Conservation (phyloP, 2,888 invertebrate genomes). For the Notodonta ziczac region DNA sequence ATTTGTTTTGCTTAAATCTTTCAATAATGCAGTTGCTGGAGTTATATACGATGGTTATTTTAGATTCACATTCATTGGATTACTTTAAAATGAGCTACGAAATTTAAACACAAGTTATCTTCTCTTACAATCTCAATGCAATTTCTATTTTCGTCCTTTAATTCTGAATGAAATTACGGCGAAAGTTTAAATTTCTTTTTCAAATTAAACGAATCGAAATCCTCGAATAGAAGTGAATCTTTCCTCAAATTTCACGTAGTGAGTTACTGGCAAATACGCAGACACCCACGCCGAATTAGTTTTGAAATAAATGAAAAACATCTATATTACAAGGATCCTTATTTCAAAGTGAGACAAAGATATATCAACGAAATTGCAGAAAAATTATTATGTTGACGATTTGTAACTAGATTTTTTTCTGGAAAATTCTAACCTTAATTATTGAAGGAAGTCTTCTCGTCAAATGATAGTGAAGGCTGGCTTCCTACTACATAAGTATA, state of each 20-base stretch:
- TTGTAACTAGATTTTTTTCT: no score
- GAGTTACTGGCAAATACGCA: conserved; percentile 18
- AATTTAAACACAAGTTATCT: no score
- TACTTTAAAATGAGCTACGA: no score
- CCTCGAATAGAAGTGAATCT: conserved; percentile 9
- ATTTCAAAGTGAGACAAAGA: not conserved
- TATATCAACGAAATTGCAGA: not conserved
- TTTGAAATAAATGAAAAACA: conserved; percentile 21
- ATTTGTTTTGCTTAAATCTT: not conserved
- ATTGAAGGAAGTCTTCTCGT: no score
- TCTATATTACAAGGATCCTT: conserved; percentile 14
- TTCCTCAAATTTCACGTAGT: conserved; percentile 20
- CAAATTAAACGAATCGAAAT: conserved; percentile 16
- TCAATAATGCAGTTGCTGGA: not conserved
- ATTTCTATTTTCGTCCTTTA: not conserved
- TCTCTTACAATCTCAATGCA: not conserved
- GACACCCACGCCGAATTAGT: conserved; percentile 17
- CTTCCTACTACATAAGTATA: no score
- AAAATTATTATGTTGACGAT: no score
- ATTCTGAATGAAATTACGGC: not conserved
- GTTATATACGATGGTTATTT: no score
- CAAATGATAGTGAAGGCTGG: no score
- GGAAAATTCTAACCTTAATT: no score
- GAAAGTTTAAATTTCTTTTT: conserved; percentile 15
- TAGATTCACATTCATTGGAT: not conserved